Evolutionary conservation across 1,140 invertebrate genomes (phyloP), one percentile per base, ranked within the genome.

Genomic region (Ceratina australensis): DNA sequence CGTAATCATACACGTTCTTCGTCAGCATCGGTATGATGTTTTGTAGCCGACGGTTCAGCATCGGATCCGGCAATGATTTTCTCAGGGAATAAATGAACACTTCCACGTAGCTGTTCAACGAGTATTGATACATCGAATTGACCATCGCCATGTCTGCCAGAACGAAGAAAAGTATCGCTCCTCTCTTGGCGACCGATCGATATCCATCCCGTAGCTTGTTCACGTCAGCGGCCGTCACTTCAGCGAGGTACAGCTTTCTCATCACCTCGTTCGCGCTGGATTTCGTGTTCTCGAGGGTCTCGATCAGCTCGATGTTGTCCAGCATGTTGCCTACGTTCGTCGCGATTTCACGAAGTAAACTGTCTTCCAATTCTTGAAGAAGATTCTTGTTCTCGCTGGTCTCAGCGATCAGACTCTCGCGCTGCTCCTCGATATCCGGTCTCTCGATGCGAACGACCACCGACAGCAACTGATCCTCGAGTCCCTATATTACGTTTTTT

Each of bases 121-220:
- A 97, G 90, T 98, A 98, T 85, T 98, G 97, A 88, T 98, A 98
- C 97, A 98, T 98, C 15, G 94, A 92, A 89, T 97, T 97, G 0
- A 98, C 95, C 0, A 93, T 92, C 0, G 96, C 94, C 96, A 98
- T 96, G 87, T 98, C 97, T 0, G 96, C 94, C 12, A 98, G 90
- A 3, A 97, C 96, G 88, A 98, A 98, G 89, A 98, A 98, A 24
- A 98, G 91, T 68, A 98, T 95, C 13, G 97, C 97, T 16, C 97
- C 97, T 69, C 96, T 93, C 83, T 94, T 95, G 0, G 97, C 97
- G 2, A 95, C 96, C 0, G 96, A 94, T 50, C 96, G 93, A 90
- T 98, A 98, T 1, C 95, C 95, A 80, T 98, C 95, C 72, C 97
- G 92, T 0, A 97, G 90, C 54, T 94, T 94, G 82, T 98, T 96